phyloP scores from a whole-genome alignment of 2,888 invertebrate species.

The Cataglyphis livida region DNA sequence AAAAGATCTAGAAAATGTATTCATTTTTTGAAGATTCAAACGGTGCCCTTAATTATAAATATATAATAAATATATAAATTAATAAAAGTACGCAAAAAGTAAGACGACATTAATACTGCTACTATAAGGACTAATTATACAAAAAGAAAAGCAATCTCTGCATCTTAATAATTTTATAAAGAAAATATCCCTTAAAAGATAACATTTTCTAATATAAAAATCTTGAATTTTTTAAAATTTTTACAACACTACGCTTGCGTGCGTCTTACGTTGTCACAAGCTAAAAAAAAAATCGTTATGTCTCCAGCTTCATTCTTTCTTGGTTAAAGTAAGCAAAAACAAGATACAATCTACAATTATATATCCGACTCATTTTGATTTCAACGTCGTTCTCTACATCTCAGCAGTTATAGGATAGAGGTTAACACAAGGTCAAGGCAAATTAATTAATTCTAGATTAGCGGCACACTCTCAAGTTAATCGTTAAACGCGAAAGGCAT shows the following conservation, averaged over 20 bases:
- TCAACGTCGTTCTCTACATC: constrained; percentile 10
- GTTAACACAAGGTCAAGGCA: not conserved
- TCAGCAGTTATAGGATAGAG: not conserved
- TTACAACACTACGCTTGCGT: not conserved
- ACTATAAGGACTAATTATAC: not conserved
- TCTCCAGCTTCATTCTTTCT: not conserved
- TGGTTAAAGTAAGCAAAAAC: not conserved
- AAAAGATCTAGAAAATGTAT: too few species aligned
- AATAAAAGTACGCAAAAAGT: not conserved
- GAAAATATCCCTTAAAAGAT: not conserved
- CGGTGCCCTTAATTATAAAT: too few species aligned
- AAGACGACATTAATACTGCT: too few species aligned
- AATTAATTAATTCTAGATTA: constrained; percentile 38
- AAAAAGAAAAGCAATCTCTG: not conserved
- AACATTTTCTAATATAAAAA: not conserved
- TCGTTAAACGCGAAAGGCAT: not conserved
- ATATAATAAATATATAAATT: too few species aligned
- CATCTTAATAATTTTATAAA: not conserved
- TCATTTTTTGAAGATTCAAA: too few species aligned
- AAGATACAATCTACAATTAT: not conserved
- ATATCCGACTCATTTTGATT: not conserved
- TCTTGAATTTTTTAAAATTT: not conserved
- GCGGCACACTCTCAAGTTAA: not conserved
- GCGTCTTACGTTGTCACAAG: not conserved
- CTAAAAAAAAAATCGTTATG: not conserved